A percentile compares a stretch with the other conserved stretches of the same genome.
Conservation (phyloP, 2,113 vertebrate genomes). For the Pterocles orientalis region DNA sequence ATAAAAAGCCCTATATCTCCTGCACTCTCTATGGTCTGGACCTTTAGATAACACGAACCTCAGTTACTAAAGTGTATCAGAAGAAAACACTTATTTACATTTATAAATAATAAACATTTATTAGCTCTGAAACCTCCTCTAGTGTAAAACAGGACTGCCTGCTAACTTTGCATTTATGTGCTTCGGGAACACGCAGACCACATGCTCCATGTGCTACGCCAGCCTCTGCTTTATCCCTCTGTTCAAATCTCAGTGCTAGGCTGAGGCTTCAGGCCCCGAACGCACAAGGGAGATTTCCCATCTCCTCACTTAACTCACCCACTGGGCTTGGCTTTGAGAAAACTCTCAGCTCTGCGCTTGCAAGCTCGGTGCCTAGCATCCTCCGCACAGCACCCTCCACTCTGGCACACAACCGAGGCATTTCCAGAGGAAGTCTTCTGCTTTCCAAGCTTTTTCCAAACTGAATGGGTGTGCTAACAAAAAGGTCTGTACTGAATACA, state of each 20-base stretch:
- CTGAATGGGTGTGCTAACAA: neutral
- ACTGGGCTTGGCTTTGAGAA: neutral
- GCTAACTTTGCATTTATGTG: neutral
- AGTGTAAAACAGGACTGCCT: neutral
- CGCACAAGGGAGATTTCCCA: neutral
- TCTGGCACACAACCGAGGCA: neutral
- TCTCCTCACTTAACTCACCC: neutral
- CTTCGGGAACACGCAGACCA: neutral
- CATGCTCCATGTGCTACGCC: fast-evolving
- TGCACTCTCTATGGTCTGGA: neutral
- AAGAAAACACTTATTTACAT: neutral
- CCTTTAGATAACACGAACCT: neutral
- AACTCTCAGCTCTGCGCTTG: neutral
- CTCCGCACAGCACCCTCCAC: fast-evolving
- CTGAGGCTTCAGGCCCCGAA: neutral
- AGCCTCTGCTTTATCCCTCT: neutral
- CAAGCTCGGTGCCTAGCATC: fast-evolving
- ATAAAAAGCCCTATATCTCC: neutral
- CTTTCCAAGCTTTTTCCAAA: neutral
- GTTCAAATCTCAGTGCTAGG: neutral
- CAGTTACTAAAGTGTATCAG: neutral
- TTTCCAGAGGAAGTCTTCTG: neutral
- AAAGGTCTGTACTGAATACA: neutral
- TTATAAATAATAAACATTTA: no score
- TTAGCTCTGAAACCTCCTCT: neutral